phyloP scores from a whole-genome alignment of 92 coral and sea anemone genomes.

The Palythoa grandis region DNA sequence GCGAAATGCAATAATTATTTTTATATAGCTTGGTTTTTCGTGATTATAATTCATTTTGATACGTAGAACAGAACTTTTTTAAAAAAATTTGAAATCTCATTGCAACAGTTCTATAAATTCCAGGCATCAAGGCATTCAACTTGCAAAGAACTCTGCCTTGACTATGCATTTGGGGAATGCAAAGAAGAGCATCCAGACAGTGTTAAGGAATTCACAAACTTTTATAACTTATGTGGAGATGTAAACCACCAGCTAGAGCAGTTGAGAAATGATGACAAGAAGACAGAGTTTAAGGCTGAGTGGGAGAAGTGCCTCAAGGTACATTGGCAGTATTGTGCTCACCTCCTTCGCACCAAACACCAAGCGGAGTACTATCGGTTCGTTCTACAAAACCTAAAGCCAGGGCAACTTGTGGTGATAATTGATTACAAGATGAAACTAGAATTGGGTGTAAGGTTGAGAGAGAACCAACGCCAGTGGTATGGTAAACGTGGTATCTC shows the following conservation, averaged over 20 bases:
- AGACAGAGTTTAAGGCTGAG: background rate
- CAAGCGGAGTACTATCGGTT: background rate
- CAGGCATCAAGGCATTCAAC: background rate
- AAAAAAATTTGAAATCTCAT: too few species aligned
- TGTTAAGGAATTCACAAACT: background rate
- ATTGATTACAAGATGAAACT: constrained; percentile 26
- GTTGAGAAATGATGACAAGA: background rate
- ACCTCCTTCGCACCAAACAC: background rate
- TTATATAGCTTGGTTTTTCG: background rate
- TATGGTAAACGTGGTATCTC: constrained; percentile 39
- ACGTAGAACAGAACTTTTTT: too few species aligned
- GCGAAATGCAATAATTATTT: background rate
- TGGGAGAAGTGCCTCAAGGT: background rate
- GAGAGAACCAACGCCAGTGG: constrained; percentile 28
- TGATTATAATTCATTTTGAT: background rate
- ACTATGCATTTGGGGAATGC: background rate
- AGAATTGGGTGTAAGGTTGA: constrained; percentile 20
- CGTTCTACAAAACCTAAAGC: background rate
- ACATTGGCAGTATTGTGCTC: background rate
- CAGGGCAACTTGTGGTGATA: background rate
- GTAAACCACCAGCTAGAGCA: background rate
- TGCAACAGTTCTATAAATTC: too few species aligned
- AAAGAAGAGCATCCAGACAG: background rate
- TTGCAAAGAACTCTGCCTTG: background rate
- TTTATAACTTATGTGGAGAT: background rate